Percentiles rank a stretch among this genome's conserved stretches.
These are phyloP conservation scores for Toxotes jaculatrix DNA, from an alignment of 2,113 vertebrate species.

Conservation along the genomic window DNA sequence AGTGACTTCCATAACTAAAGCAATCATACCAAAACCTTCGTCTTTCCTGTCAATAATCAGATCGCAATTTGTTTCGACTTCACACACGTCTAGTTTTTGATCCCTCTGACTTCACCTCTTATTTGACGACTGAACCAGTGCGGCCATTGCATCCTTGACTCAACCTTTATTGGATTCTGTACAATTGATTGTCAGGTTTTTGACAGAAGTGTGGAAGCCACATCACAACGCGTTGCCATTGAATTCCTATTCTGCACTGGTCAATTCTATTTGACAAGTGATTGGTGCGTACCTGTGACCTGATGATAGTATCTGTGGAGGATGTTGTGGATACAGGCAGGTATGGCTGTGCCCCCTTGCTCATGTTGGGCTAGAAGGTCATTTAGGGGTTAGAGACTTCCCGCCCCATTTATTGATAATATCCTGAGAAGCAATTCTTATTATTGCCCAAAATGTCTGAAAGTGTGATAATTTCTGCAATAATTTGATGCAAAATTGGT, in stretches of 20 bases:
- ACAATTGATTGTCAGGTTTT: constrained; percentile 54
- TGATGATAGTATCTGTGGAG: constrained; percentile 38
- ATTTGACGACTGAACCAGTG: constrained; percentile 59
- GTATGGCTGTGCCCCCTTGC: background rate
- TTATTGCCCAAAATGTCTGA: constrained; percentile 7
- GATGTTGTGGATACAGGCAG: constrained; percentile 8
- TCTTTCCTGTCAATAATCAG: constrained; percentile 58
- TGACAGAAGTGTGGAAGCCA: constrained; percentile 57
- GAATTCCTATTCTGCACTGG: constrained; percentile 65
- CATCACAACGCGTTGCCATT: constrained; percentile 55
- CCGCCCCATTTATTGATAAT: constrained; percentile 20
- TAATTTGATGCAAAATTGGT: background rate
- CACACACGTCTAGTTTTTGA: constrained; percentile 35
- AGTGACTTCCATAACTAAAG: constrained; percentile 34
- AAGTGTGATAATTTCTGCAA: constrained; percentile 4
- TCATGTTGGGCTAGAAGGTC: constrained; percentile 15
- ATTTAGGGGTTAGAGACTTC: constrained; percentile 28
- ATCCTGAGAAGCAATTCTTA: constrained; percentile 3
- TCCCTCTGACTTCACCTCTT: constrained; percentile 59
- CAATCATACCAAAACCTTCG: constrained; percentile 32
- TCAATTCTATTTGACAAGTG: constrained; percentile 62
- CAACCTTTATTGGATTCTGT: constrained; percentile 74
- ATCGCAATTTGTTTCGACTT: constrained; percentile 59
- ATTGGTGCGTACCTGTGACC: constrained; percentile 64
- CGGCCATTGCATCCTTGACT: constrained; percentile 52